phyloP scores from a whole-genome alignment of 1,140 invertebrate genomes.

The Anastatus disparis region DNA sequence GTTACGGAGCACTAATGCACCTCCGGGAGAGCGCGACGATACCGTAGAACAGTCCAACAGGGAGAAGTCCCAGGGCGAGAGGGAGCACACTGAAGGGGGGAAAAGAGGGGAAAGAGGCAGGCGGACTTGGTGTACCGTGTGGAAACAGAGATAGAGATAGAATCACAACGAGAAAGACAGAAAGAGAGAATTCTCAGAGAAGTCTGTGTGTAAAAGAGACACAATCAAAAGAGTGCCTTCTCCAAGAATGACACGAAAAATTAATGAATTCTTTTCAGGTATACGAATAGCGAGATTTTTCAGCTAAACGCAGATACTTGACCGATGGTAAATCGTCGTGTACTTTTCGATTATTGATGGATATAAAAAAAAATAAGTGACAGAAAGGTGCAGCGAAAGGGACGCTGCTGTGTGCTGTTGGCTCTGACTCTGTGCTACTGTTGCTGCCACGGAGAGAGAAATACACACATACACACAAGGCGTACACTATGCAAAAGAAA shows the following conservation, averaged over 20 bases:
- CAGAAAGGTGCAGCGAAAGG: conserved; percentile 8
- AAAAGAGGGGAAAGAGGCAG: neutral
- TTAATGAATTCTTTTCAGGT: neutral
- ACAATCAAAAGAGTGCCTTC: neutral
- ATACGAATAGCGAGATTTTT: neutral
- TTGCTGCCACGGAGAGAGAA: neutral
- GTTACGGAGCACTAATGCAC: too few relatives aligned
- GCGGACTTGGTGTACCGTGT: neutral
- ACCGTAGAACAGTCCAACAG: neutral
- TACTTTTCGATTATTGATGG: neutral
- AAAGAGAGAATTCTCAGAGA: conserved; percentile 25
- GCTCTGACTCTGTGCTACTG: conserved; percentile 37
- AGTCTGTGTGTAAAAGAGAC: neutral
- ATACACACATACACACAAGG: neutral
- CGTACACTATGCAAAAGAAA: neutral
- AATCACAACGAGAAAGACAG: conserved; percentile 1
- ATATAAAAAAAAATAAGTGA: neutral
- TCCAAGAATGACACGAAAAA: conserved; percentile 14
- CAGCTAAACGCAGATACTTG: neutral
- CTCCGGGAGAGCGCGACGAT: neutral
- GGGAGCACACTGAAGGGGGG: neutral
- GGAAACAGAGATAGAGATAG: neutral
- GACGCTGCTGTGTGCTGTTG: conserved; percentile 17
- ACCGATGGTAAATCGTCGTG: neutral
- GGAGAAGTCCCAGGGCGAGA: neutral